A percentile compares a stretch with the other conserved stretches of the same genome.
Evolutionary conservation across 2,888 invertebrate genomes (phyloP).

Genomic region (Aquatica leii): DNA sequence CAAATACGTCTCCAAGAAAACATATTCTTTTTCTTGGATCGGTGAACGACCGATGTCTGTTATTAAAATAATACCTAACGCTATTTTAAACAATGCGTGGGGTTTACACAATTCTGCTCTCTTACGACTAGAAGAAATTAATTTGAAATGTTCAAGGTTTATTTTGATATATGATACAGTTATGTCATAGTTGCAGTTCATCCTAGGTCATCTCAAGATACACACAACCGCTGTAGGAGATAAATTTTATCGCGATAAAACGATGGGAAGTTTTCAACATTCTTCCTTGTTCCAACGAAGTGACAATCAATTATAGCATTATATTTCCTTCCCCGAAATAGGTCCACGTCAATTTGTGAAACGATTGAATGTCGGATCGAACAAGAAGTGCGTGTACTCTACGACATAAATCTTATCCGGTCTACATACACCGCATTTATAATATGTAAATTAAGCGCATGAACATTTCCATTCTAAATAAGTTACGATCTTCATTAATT

Average conservation of each 20-base stretch:
- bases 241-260: no score
- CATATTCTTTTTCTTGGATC: slow-evolving; percentile 25
- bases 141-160: slow-evolving; percentile 4
- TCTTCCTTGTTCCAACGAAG: no score
- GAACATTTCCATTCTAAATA: slow-evolving; percentile 11
- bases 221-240: no score
- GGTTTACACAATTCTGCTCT: neutral
- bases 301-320: no score
- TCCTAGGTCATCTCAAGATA: neutral
- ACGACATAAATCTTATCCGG: no score
- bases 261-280: no score
- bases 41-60: slow-evolving; percentile 29
- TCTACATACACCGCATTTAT: no score
- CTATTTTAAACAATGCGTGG: slow-evolving; percentile 9
- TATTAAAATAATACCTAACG: slow-evolving; percentile 6
- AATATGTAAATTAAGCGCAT: slow-evolving; percentile 9
- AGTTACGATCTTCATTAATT: slow-evolving; percentile 16
- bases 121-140: no score
- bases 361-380: no score
- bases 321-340: no score
- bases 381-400: no score
- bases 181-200: neutral
- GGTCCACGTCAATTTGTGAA: no score
- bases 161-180: slow-evolving; percentile 3
- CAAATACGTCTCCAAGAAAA: slow-evolving; percentile 26